Percentiles rank a stretch among this genome's conserved stretches.
These are phyloP conservation scores for Opisthograptis luteolata DNA, from an alignment of 2,888 invertebrate species.

Conservation along the genomic window DNA sequence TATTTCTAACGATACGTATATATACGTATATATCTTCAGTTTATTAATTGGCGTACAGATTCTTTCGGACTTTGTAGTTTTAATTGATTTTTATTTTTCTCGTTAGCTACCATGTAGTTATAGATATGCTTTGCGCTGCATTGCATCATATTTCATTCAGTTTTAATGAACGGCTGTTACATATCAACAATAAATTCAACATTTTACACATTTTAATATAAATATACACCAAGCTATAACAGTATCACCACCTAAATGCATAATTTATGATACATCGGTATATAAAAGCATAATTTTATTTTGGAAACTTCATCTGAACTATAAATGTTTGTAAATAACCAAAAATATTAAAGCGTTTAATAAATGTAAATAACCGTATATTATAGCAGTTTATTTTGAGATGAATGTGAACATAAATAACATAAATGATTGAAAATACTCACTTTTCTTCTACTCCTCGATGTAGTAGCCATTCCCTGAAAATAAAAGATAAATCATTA, in stretches of 20 bases:
- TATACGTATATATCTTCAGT: too few relatives aligned
- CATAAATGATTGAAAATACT: conserved; percentile 31
- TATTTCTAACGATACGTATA: too few relatives aligned
- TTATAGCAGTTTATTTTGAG: conserved; percentile 19
- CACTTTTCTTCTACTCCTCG: conserved; percentile 67
- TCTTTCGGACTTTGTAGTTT: too few relatives aligned
- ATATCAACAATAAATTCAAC: conserved; percentile 1
- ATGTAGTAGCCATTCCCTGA: conserved; percentile 77
- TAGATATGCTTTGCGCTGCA: too few relatives aligned
- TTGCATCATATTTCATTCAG: not conserved
- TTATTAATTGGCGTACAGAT: too few relatives aligned
- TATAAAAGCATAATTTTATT: conserved; percentile 21
- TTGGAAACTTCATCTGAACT: conserved; percentile 16
- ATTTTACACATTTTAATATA: conserved; percentile 1
- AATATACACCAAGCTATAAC: conserved; percentile 6
- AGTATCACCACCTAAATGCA: conserved; percentile 1
- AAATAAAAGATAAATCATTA: conserved; percentile 47
- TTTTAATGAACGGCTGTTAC: conserved; percentile 2
- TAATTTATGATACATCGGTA: conserved; percentile 17
- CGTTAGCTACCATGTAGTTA: too few relatives aligned
- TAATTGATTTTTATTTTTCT: too few relatives aligned
- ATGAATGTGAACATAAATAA: conserved; percentile 11
- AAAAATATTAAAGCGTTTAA: conserved; percentile 20
- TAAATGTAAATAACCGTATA: conserved; percentile 13
- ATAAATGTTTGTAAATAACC: conserved; percentile 16